phyloP scores from a whole-genome alignment of 2,888 invertebrate species.

The Tetragnatha montana region DNA sequence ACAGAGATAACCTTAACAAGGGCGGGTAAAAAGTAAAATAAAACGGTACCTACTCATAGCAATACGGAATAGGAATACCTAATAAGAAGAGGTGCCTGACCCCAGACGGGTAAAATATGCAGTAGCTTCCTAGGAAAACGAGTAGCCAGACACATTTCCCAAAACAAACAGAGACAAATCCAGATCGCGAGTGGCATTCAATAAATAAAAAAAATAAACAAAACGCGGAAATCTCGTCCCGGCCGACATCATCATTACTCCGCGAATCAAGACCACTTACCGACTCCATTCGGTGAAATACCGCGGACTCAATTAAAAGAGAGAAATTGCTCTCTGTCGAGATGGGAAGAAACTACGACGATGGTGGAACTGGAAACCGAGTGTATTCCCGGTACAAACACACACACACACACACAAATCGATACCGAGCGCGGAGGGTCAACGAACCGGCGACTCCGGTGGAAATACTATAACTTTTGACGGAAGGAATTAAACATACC shows the following conservation, averaged over 20 bases:
- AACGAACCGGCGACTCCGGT: slow-evolving; percentile 16
- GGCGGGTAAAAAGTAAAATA: too few relatives aligned
- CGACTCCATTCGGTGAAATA: neutral
- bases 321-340: too few relatives aligned
- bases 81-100: neutral
- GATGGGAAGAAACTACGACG: too few relatives aligned
- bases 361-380: too few relatives aligned
- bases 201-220: neutral
- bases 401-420: slow-evolving; percentile 11
- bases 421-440: slow-evolving; percentile 26
- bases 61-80: too few relatives aligned
- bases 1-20: too few relatives aligned
- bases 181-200: neutral
- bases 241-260: neutral
- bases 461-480: slow-evolving; percentile 24
- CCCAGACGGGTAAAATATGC: neutral
- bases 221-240: neutral
- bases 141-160: neutral
- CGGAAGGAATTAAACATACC: slow-evolving; percentile 27
- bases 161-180: neutral
- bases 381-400: neutral
- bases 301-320: too few relatives aligned
- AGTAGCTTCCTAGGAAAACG: neutral
- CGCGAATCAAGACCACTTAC: neutral
- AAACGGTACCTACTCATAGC: too few relatives aligned